Percentiles rank a stretch among this genome's conserved stretches.
phyloP scores from a whole-genome alignment of 1,140 invertebrate species.

The Listronotus bonariensis region DNA sequence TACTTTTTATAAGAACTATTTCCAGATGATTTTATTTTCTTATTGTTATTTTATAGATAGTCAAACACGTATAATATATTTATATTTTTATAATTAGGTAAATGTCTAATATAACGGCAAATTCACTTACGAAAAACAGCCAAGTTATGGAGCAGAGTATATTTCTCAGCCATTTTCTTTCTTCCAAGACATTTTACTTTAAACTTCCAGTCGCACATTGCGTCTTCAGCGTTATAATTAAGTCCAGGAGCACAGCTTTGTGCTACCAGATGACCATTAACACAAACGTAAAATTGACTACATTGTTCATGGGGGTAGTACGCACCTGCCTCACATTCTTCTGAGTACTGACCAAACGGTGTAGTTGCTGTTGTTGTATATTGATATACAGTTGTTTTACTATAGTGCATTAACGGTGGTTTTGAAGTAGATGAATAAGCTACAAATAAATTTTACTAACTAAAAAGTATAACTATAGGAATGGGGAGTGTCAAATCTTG shows the following conservation, averaged over 20 bases:
- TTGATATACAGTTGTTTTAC: constrained; percentile 32
- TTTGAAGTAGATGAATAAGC: constrained; percentile 13
- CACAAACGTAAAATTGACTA: constrained; percentile 70
- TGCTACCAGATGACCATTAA: constrained; percentile 66
- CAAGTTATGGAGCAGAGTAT: constrained; percentile 19
- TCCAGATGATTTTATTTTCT: not conserved
- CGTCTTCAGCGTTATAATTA: constrained; percentile 66
- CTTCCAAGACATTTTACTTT: constrained; percentile 55
- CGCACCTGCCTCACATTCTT: constrained; percentile 59
- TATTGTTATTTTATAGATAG: not conserved
- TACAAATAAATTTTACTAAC: not conserved
- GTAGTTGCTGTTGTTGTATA: constrained; percentile 20
- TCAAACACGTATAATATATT: no score
- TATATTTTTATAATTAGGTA: no score
- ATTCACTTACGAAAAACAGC: constrained; percentile 11
- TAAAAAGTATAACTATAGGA: no score
- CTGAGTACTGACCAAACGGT: constrained; percentile 3
- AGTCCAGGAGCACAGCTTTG: constrained; percentile 73
- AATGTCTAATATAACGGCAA: no score
- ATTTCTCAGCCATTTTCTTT: constrained; percentile 40
- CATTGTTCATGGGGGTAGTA: constrained; percentile 67
- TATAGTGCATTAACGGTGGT: constrained; percentile 13
- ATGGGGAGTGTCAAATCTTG: no score
- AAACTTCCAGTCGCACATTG: constrained; percentile 72
- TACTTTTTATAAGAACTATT: no score